Evolutionary conservation across 1,140 invertebrate species (phyloP), one percentile per base, ranked within the genome.

Genomic region (Lordiphosa collinella): DNA sequence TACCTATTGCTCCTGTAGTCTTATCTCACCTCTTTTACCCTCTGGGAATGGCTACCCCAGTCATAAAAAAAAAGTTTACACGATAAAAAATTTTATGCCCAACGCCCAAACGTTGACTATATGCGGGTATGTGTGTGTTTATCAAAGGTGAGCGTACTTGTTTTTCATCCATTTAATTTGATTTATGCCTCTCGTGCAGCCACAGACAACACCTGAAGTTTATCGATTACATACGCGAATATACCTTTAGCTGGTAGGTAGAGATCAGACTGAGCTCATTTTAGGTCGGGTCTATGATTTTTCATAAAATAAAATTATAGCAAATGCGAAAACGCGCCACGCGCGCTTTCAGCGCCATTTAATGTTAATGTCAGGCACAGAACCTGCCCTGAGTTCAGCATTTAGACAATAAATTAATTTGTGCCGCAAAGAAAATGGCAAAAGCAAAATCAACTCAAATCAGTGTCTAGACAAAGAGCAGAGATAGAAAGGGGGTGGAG

Each of bases 391-490:
- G 10, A 12, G 35, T 14, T 13, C 16, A 43, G 22, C 65, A 67
- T 60, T 68, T 76, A 58, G 68, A 75, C 78, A 82, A 80, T 80
- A 82, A 80, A 80, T 80, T 80, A 76, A 80, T 80, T 80, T 80
- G 36, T 31, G 58, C 34, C 55, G 44, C 40, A 38, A 32, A 58
- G 36, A 40, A 10, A 38, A 13, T 31, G 59, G 34, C 61, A 40
- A 61, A 49, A 41, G 37, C 29, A 44, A 68, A 52, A 67, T 68
- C 66, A 59, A 78, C 67, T 63, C 48, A 71, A 75, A 80, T 80
- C 71, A 82, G 76, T 75, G 76, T 82, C 76, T 80, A 76, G 76
- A 82, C 76, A 25, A 38, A 57, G 65, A 59, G 34, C 46, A 50
- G 49, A 63, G 53, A 22, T 6, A 3, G 12, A 10, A 49, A 47